Evolutionary conservation across 1,140 invertebrate species (phyloP), one percentile per base, ranked within the genome.

Genomic region (Heliconius hermathena): DNA sequence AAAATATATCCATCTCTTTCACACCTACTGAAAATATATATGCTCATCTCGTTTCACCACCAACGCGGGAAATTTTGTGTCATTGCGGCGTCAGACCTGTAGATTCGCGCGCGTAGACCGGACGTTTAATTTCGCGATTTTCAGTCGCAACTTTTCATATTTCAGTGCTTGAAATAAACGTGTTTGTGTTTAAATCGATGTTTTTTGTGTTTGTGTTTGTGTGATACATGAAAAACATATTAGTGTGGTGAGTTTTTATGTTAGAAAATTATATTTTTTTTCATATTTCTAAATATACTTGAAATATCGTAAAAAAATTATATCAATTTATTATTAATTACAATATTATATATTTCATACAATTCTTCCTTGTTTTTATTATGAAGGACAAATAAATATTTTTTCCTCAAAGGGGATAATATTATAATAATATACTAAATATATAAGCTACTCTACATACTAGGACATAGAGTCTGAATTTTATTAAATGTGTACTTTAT

Each of bases 1-100:
- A 66, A 89, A 85, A 79, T 46, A 11, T 76, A 36, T 11, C 52
- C 52, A 36, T 88, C 90, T 81, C 87, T 71, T 72, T 92, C 74
- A 66, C n/a, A 16, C 78, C 29, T 52, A 54, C 2, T 4, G 18
- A 29, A 75, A 76, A 70, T 49, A 8, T 38, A 20, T 85, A 78
- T 36, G 18, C 49, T 16, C 46, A 22, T 91, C 87, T 78, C 85
- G 49, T 18, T 93, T 81, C 60, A 26, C 22, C 76, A 49, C 82
- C 84, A 84, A 79, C 88, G 92, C 91, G 91, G 92, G 91, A 93
- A 92, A 91, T 84, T 84, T 73, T 80, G 79, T 80, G 84, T 82
- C 85, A 86, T 81, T 89, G 87, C 85, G 81, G 85, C 76, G 77
- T 81, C 90, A 93, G 92, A 93, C 90, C 90, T 93, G 91, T 93